Evolutionary conservation across 2,797 vertebrate genomes (phyloP).

Genomic region (Pangasius sanitwongsei): DNA sequence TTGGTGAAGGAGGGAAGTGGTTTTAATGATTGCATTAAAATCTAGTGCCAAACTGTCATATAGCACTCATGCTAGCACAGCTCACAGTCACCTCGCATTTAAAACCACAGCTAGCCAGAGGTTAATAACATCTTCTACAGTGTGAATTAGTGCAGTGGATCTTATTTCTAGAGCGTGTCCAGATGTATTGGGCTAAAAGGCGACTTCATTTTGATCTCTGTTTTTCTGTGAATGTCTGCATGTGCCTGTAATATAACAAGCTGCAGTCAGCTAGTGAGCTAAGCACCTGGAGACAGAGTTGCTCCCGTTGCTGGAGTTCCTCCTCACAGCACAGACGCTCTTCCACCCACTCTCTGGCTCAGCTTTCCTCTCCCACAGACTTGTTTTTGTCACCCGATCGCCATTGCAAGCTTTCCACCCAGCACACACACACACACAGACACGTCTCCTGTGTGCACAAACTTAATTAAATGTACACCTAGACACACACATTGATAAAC

Average conservation of each 20-base stretch:
- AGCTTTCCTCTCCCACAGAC: conserved; percentile 47
- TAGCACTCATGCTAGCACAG: neutral
- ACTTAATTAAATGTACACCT: conserved; percentile 8
- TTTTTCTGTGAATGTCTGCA: neutral
- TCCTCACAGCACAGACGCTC: conserved; percentile 74
- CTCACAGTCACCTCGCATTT: neutral
- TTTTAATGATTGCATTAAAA: too few species aligned
- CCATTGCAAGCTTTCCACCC: conserved; percentile 18
- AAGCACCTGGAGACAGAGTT: conserved; percentile 22
- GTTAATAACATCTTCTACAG: too few species aligned
- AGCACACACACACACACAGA: neutral
- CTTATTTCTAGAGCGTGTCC: neutral
- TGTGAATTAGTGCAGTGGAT: neutral
- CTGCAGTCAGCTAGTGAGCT: neutral
- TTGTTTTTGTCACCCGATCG: conserved; percentile 44
- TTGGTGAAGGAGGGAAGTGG: too few species aligned
- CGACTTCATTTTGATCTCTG: neutral
- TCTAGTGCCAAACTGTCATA: too few species aligned
- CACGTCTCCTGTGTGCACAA: neutral
- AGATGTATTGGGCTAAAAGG: too few species aligned
- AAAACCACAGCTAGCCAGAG: neutral
- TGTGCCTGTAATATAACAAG: neutral
- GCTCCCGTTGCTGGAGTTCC: conserved; percentile 32
- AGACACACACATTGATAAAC: neutral
- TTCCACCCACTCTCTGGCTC: conserved; percentile 64